A percentile compares a stretch with the other conserved stretches of the same genome.
Evolutionary conservation across 2,888 invertebrate genomes (phyloP).

Genomic region (Apantesis nais): DNA sequence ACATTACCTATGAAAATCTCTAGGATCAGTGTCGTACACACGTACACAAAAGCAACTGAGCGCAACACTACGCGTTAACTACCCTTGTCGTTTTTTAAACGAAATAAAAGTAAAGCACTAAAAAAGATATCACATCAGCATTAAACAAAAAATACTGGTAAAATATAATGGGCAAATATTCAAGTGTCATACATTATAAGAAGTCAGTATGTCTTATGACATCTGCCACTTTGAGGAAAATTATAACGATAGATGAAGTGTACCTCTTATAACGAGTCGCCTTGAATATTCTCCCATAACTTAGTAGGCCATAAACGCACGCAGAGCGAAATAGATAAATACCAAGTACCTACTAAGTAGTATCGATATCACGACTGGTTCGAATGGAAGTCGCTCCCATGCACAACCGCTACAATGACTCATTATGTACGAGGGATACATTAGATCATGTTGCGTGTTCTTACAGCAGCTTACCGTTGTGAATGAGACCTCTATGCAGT

Average conservation of each 20-base stretch:
- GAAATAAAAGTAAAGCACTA: constrained; percentile 35
- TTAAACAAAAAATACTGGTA: constrained; percentile 36
- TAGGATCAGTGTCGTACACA: constrained; percentile 31
- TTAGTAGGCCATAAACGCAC: constrained; percentile 46
- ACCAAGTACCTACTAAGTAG: constrained; percentile 28
- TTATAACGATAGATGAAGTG: not conserved
- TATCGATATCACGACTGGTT: constrained; percentile 18
- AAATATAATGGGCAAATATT: not conserved
- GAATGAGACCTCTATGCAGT: not conserved
- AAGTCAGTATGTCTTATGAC: not conserved
- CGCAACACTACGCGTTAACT: constrained; percentile 37
- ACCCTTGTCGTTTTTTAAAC: constrained; percentile 23
- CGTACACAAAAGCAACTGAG: constrained; percentile 42
- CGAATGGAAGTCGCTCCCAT: not conserved
- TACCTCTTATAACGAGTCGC: not conserved
- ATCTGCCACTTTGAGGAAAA: not conserved
- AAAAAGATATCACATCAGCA: constrained; percentile 34
- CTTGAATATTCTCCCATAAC: constrained; percentile 24
- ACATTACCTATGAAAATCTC: constrained; percentile 21
- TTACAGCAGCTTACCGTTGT: not conserved
- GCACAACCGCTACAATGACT: constrained; percentile 3
- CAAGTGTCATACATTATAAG: not conserved
- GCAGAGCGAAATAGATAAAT: constrained; percentile 37
- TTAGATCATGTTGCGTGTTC: constrained; percentile 4
- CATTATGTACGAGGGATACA: constrained; percentile 1